A percentile compares a stretch with the other conserved stretches of the same genome.
Conservation (phyloP, 2,888 invertebrate genomes). For the Aphodius granarius region DNA sequence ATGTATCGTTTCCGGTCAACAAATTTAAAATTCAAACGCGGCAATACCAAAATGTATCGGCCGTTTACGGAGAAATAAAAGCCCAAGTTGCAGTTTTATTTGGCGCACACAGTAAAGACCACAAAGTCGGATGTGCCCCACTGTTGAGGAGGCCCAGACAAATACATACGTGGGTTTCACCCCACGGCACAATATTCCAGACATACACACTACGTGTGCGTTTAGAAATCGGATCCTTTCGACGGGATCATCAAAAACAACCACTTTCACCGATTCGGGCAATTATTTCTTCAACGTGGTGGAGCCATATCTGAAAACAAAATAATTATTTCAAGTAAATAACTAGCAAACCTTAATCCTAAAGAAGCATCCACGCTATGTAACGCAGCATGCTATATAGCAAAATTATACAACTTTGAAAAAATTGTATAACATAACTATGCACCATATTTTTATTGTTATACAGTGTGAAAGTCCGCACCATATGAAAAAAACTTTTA, state of each 20-base stretch:
- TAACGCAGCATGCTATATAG: too few relatives aligned
- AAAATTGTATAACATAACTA: too few relatives aligned
- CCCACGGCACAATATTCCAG: slow-evolving; percentile 42
- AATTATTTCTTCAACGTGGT: slow-evolving; percentile 44
- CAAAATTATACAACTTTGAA: too few relatives aligned
- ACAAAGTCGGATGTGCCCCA: neutral
- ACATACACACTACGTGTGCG: neutral
- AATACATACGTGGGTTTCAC: slow-evolving; percentile 41
- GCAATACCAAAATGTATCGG: neutral
- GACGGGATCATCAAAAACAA: neutral
- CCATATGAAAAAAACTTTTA: too few relatives aligned
- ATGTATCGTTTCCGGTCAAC: neutral
- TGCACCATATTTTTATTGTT: too few relatives aligned
- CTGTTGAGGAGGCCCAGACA: neutral
- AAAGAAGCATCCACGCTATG: too few relatives aligned
- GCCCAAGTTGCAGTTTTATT: neutral
- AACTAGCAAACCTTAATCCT: slow-evolving; percentile 17
- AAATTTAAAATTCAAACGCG: neutral
- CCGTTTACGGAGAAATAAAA: neutral
- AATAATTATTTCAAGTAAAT: slow-evolving; percentile 1
- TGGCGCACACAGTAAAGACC: too few relatives aligned
- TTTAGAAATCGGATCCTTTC: neutral
- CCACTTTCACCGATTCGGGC: neutral
- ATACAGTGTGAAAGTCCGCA: too few relatives aligned
- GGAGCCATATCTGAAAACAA: slow-evolving; percentile 44